Evolutionary conservation across 2,113 vertebrate species (phyloP), one percentile per base, ranked within the genome.

Genomic region (Neolamprologus devosi): DNA sequence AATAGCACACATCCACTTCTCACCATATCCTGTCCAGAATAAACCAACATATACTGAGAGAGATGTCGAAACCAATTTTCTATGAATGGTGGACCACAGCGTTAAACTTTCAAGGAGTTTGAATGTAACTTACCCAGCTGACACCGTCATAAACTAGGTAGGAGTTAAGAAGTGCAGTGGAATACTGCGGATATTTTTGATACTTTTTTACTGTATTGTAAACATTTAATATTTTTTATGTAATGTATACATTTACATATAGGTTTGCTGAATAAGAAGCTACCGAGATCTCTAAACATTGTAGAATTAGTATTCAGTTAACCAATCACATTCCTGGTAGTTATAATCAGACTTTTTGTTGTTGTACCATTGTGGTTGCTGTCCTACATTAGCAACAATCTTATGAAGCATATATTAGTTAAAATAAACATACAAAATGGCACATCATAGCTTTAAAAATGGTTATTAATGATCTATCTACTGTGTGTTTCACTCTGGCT

Each of bases 1-100:
- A 96, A 96, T 93, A 94, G 91, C 91, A 88, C 93, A 93, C 90
- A 95, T 96, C 93, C 94, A 96, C 94, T 94, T 94, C 86, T 84
- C 95, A 95, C 93, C 95, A 95, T 94, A 96, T 93, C 93, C 92
- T 94, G 90, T 92, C 92, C 94, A 94, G 89, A 89, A 83, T 89
- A 93, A 91, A 94, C 89, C 92, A 93, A 87, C 92, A 81, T 82
- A 79, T 40, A 90, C 94, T 82, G 91, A 94, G 88, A 93, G 85
- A 85, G 42, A 86, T 70, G 91, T 94, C 89, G 3, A 92, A 92
- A 83, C 28, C 89, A 90, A 92, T 94, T 94, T 95, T 70, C 83
- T 45, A 19, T 85, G 58, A 91, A 86, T 84, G 87, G 87, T 88
- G 65, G 60, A 85, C 63, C 81, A 73, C 86, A 63, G 70, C 14